phyloP scores from a whole-genome alignment of 2,113 vertebrate genomes.

The Tricholaema leucomelas region DNA sequence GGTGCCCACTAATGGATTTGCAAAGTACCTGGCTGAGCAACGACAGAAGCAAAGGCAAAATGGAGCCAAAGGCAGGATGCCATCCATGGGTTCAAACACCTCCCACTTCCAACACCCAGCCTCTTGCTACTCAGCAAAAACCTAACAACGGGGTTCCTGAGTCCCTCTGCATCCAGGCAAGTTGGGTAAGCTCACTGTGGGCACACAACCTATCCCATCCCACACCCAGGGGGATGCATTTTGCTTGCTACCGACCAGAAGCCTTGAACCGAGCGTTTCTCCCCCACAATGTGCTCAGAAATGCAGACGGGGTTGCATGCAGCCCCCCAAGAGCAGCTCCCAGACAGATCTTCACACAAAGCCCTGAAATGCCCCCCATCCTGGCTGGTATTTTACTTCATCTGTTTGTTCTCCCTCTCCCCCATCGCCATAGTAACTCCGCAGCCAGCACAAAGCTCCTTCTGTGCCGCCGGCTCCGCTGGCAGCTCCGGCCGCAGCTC shows the following conservation, averaged over 20 bases:
- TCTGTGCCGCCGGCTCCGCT: conserved; percentile 24
- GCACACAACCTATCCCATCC: neutral
- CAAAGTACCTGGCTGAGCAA: neutral
- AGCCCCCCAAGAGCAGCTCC: neutral
- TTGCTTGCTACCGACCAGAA: accelerated
- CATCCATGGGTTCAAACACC: neutral
- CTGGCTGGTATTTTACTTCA: neutral
- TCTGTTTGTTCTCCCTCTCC: conserved; percentile 49
- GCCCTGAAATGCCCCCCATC: neutral
- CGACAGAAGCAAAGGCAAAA: accelerated
- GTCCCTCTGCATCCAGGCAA: neutral
- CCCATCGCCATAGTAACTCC: conserved; percentile 45
- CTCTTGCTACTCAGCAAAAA: accelerated
- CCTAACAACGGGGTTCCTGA: neutral
- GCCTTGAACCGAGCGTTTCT: accelerated
- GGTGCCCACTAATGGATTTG: neutral
- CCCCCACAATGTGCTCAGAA: neutral
- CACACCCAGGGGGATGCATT: neutral
- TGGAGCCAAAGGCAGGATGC: neutral
- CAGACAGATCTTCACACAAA: neutral
- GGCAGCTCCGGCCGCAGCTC: neutral
- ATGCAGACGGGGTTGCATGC: accelerated
- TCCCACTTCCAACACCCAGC: neutral
- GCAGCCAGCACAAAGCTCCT: conserved; percentile 22
- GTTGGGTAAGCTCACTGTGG: neutral